Percentiles rank a stretch among this genome's conserved stretches.
Conservation (phyloP, 2,113 vertebrate genomes). For the Trichechus manatus region DNA sequence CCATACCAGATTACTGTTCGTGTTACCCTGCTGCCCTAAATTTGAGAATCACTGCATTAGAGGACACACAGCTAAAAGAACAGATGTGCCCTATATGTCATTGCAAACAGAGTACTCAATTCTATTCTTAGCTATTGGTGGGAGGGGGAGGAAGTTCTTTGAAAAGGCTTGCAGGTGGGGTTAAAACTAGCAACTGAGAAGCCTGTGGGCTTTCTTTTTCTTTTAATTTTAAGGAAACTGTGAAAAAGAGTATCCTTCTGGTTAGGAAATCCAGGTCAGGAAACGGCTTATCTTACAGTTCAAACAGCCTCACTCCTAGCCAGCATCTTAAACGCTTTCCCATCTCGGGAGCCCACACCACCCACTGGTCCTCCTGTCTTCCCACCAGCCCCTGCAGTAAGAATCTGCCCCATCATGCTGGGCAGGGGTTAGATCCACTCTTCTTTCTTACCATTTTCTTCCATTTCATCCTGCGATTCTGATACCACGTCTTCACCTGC, state of each 20-base stretch:
- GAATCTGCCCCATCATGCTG: neutral
- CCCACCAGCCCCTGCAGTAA: neutral
- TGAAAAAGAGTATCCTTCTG: conserved; percentile 2
- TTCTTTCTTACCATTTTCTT: conserved; percentile 96
- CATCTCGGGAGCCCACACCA: neutral
- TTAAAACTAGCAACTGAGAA: conserved; percentile 54
- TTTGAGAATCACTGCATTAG: neutral
- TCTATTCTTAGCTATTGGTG: conserved; percentile 55
- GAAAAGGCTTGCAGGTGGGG: conserved; percentile 22
- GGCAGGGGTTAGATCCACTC: neutral
- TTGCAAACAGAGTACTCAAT: neutral
- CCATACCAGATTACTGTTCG: neutral
- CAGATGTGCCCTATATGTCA: neutral
- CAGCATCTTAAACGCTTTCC: neutral
- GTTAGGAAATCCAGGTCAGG: conserved; percentile 47
- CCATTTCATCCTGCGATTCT: conserved; percentile 99
- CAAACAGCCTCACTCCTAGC: neutral
- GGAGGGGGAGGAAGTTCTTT: conserved; percentile 50
- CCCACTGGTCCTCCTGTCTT: neutral
- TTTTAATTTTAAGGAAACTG: conserved; percentile 62
- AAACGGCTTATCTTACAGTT: neutral
- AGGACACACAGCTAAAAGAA: neutral
- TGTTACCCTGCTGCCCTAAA: neutral
- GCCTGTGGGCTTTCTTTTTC: neutral
- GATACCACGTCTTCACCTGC: conserved; percentile 99